phyloP scores from a whole-genome alignment of 2,113 vertebrate genomes.

The Protobothrops mucrosquamatus region DNA sequence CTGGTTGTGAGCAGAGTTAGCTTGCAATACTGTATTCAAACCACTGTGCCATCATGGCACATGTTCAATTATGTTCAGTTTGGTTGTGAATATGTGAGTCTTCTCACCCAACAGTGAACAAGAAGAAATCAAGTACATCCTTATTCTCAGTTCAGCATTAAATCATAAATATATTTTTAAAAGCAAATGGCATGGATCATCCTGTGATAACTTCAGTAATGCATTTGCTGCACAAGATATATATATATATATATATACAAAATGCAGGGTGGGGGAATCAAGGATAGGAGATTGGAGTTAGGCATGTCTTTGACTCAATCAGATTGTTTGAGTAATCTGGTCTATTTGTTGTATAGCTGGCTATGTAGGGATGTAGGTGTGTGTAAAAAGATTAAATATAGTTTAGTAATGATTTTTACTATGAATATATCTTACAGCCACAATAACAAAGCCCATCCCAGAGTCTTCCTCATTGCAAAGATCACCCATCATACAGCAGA shows the following conservation, averaged over 20 bases:
- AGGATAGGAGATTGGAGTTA: not conserved
- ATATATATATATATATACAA: too few relatives aligned
- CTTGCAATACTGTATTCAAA: too few relatives aligned
- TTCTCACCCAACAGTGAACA: not conserved
- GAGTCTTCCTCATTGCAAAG: constrained; percentile 65
- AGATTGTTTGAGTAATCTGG: not conserved
- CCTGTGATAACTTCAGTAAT: not conserved
- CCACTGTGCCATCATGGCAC: too few relatives aligned
- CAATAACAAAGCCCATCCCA: constrained; percentile 66
- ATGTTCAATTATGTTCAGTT: too few relatives aligned
- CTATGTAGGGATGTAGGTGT: not conserved
- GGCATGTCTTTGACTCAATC: not conserved
- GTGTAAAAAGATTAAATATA: not conserved
- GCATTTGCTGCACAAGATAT: not conserved
- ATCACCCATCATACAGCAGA: constrained; percentile 59
- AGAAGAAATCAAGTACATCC: not conserved
- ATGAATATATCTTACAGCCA: constrained; percentile 63
- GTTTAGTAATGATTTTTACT: not conserved
- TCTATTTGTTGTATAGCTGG: not conserved
- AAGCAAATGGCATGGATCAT: not conserved
- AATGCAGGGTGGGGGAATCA: not conserved
- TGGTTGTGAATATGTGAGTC: not conserved
- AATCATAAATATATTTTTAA: not conserved
- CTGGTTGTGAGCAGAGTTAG: too few relatives aligned
- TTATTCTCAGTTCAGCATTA: not conserved